Percentiles rank a stretch among this genome's conserved stretches.
These are phyloP conservation scores for Sminthurinus aureus DNA, from an alignment of 2,888 invertebrate species.

Conservation along the genomic window DNA sequence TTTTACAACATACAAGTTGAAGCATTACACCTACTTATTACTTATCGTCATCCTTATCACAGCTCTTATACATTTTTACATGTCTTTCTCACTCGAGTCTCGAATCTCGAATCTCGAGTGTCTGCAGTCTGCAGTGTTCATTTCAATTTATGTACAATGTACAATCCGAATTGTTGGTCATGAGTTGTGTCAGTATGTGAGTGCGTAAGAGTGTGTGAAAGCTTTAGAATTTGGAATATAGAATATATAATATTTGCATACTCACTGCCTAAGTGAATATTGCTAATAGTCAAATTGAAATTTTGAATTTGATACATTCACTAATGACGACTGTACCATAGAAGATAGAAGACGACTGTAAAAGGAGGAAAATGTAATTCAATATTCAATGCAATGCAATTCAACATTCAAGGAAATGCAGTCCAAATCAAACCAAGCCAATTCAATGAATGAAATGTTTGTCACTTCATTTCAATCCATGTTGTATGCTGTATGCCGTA, in stretches of 20 bases:
- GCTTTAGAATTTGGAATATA: neutral
- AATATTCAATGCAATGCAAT: neutral
- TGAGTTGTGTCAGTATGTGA: neutral
- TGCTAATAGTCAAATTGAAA: neutral
- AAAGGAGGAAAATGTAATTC: neutral
- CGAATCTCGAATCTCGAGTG: no score
- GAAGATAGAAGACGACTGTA: no score
- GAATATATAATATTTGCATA: slow-evolving; percentile 1
- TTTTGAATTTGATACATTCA: neutral
- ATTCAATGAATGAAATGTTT: no score
- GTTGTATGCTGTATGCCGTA: no score
- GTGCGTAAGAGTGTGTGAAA: neutral
- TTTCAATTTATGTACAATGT: no score
- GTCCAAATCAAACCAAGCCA: neutral
- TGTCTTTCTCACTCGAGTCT: no score
- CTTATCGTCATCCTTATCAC: neutral
- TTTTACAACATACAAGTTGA: neutral
- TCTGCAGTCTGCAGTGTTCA: no score
- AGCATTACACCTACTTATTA: neutral
- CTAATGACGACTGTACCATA: neutral
- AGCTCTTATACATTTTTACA: no score
- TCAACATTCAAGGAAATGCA: no score
- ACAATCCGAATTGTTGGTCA: no score
- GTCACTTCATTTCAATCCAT: no score
- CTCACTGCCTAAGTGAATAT: slow-evolving; percentile 12